These are phyloP conservation scores for Haliclystus octoradiatus DNA, from an alignment of 30 jellyfish, hydroid and myxozoan genomes.

Conservation along the genomic window DNA sequence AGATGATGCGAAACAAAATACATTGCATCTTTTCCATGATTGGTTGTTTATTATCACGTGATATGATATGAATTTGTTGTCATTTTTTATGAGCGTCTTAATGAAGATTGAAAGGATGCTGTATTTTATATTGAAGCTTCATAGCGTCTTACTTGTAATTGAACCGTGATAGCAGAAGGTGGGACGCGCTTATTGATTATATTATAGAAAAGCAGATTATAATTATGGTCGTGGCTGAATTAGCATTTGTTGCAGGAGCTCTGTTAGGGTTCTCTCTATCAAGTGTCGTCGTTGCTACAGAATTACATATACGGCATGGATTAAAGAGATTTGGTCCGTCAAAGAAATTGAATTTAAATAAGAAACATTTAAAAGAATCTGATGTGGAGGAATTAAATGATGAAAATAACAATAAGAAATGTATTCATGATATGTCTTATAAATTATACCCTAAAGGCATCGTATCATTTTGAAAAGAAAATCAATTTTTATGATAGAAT, in stretches of 20 bases:
- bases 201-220: not conserved
- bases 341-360: not conserved
- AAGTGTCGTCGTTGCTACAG: not conserved
- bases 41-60: not conserved
- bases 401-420: not conserved
- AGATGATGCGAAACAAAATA: too few relatives aligned
- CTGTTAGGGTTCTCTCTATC: not conserved
- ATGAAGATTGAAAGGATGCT: too few relatives aligned
- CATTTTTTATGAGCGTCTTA: not conserved
- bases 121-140: too few relatives aligned
- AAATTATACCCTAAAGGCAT: not conserved
- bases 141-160: too few relatives aligned
- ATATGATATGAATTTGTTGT: not conserved
- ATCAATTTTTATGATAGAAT: too few relatives aligned
- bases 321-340: not conserved
- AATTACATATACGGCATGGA: not conserved
- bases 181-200: not conserved
- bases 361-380: not conserved
- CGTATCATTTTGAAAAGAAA: not conserved
- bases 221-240: not conserved
- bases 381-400: not conserved
- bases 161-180: too few relatives aligned
- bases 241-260: not conserved
- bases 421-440: not conserved
- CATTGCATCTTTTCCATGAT: too few relatives aligned